Percentiles rank a stretch among this genome's conserved stretches.
These are phyloP conservation scores for Rhabdornis inornatus DNA, from an alignment of 2,113 vertebrate genomes.

Conservation along the genomic window DNA sequence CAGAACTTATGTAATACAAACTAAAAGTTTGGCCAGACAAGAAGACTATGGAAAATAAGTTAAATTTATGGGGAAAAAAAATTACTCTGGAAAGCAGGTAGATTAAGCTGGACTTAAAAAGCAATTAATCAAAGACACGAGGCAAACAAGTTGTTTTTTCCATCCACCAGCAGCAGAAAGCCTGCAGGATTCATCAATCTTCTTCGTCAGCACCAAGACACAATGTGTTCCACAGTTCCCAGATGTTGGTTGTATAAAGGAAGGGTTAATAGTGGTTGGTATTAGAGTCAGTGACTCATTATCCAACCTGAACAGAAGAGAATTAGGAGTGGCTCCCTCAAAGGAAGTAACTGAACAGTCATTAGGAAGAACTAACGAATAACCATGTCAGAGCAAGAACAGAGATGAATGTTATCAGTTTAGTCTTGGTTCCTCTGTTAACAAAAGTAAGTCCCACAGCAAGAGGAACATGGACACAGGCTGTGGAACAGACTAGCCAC, in stretches of 20 bases:
- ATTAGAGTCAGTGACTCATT: conserved; percentile 43
- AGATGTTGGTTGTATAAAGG: background rate
- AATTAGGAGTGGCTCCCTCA: conserved; percentile 44
- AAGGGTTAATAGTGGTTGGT: conserved; percentile 26
- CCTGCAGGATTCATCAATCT: background rate
- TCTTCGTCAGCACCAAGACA: background rate
- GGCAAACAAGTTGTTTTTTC: background rate
- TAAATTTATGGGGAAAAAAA: background rate
- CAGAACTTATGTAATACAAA: background rate
- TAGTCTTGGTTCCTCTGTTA: background rate
- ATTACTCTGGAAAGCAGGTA: background rate
- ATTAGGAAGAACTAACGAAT: conserved; percentile 24
- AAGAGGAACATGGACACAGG: background rate
- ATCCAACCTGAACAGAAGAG: conserved; percentile 10
- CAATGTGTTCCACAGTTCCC: background rate
- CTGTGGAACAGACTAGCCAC: background rate
- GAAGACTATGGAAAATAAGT: background rate
- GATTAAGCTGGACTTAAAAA: background rate
- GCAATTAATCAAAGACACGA: background rate
- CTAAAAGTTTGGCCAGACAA: background rate
- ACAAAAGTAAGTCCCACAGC: fast-evolving
- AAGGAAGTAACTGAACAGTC: conserved; percentile 46
- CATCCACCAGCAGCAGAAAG: background rate
- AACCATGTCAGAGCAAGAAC: conserved; percentile 25
- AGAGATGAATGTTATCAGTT: background rate